phyloP scores from a whole-genome alignment of 2,888 invertebrate species.

The Yponomeuta cagnagella region DNA sequence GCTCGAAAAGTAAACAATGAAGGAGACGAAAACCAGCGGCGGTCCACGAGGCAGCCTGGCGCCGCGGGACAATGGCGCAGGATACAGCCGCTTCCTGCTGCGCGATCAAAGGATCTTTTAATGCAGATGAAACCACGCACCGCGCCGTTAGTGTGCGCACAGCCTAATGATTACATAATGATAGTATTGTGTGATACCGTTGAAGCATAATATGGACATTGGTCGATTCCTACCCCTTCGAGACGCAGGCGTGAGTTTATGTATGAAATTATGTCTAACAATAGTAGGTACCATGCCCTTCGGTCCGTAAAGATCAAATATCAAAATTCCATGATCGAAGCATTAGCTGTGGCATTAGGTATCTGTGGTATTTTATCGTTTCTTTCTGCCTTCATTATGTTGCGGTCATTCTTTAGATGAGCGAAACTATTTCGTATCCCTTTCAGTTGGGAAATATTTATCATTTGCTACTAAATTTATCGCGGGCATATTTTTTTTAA shows the following conservation, averaged over 20 bases:
- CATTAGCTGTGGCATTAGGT: not conserved
- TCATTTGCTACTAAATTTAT: constrained; percentile 52
- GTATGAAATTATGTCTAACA: too few species aligned
- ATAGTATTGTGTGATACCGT: not conserved
- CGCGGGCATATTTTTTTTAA: constrained; percentile 62
- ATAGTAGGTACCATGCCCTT: too few species aligned
- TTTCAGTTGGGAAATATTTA: constrained; percentile 24
- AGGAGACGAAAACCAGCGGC: constrained; percentile 48
- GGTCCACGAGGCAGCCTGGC: constrained; percentile 37
- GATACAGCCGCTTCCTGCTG: constrained; percentile 55
- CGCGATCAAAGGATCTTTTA: constrained; percentile 44
- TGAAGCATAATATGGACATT: not conserved
- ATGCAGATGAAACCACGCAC: constrained; percentile 1
- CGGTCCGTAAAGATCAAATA: too few species aligned
- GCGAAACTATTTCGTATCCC: constrained; percentile 10
- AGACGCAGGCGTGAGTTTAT: too few species aligned
- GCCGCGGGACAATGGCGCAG: constrained; percentile 49
- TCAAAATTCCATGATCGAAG: too few species aligned
- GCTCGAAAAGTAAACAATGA: constrained; percentile 64
- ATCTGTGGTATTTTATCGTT: not conserved
- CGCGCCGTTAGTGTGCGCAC: not conserved
- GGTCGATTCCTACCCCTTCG: too few species aligned
- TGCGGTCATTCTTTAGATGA: not conserved
- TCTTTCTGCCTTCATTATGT: not conserved
- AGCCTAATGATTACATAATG: not conserved